Evolutionary conservation across 2,888 invertebrate genomes (phyloP), one percentile per base, ranked within the genome.

Genomic region (Zaprionus bogoriensis): DNA sequence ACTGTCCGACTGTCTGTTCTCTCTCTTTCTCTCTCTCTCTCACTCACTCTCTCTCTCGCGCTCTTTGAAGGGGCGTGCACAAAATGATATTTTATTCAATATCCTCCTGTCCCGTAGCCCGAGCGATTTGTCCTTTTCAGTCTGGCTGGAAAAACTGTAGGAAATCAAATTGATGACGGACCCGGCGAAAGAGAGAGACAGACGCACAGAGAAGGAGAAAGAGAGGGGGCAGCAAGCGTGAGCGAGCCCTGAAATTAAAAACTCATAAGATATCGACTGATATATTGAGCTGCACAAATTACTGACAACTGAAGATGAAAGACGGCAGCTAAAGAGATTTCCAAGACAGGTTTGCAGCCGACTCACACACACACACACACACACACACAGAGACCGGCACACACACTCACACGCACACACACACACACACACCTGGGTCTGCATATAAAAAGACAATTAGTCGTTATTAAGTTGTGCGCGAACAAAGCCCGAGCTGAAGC

Each of bases 251-350:
- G 89, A 90, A 90, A 90, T 90, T 90, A 90, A 90, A 90, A 90
- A 90, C 90, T 90, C 90, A 90, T 90, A 90, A 90, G 90, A 90
- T 90, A 90, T 90, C 90, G 90, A 90, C 90, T 90, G 90, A 90
- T 87, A 90, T 90, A 90, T 90, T 90, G 90, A 90, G 90, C 88
- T 87, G 89, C 89, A 88, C 88, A 88, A 87, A 87, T 88, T 88
- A 89, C 89, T 84, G 87, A 87, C 88, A 87, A 84, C 81, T 83
- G 68, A 68, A 85, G 76, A 85, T 79, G 85, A 74, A 84, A 87
- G 80, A 79, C 74, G 57, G 48, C 54, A 54, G 41, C 23, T 69
- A 79, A 77, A 67, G 76, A 78, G 66, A 77, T 74, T 67, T 81
- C 38, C 42, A 67, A 76, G 80, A 85, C 86, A 78, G 86, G 82